Conservation (phyloP, 2,113 vertebrate genomes). For the Pituophis catenifer region DNA sequence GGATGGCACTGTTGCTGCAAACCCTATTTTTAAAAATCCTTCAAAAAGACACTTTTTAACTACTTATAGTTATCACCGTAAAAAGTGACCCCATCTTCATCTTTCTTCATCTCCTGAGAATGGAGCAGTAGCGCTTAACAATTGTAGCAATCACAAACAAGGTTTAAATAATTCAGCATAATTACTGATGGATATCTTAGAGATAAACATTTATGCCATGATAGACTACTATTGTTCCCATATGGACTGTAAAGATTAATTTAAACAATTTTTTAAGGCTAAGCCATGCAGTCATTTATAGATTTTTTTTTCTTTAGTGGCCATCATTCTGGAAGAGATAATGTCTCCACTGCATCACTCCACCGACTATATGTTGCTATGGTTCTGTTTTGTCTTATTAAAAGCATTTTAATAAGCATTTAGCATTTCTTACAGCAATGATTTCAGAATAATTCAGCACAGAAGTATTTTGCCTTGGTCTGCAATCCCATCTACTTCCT, state of each 20-base stretch:
- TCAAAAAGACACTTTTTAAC: conserved; percentile 62
- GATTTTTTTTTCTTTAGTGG: conserved; percentile 15
- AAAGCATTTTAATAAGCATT: background rate
- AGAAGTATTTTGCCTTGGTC: background rate
- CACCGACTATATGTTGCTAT: background rate
- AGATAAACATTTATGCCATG: conserved; percentile 35
- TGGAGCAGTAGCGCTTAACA: conserved; percentile 49
- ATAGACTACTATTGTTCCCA: conserved; percentile 36
- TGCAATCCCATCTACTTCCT: background rate
- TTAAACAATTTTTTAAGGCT: conserved; percentile 48
- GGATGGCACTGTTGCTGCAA: conserved; percentile 58
- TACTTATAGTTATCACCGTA: conserved; percentile 58
- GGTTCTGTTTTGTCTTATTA: conserved; percentile 17
- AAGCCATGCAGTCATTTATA: conserved; percentile 20
- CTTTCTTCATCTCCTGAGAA: conserved; percentile 65
- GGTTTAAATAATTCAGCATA: conserved; percentile 58
- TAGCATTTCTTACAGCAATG: background rate
- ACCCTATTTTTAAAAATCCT: conserved; percentile 63
- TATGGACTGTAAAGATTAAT: conserved; percentile 58
- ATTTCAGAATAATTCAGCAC: background rate
- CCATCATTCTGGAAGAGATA: conserved; percentile 33
- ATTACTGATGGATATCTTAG: conserved; percentile 56
- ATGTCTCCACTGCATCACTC: conserved; percentile 18
- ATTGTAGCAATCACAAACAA: conserved; percentile 12
- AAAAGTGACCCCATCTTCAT: conserved; percentile 66